A percentile compares a stretch with the other conserved stretches of the same genome.
Conservation (phyloP, 2,797 vertebrate species). For the Acanthiza pusilla region DNA sequence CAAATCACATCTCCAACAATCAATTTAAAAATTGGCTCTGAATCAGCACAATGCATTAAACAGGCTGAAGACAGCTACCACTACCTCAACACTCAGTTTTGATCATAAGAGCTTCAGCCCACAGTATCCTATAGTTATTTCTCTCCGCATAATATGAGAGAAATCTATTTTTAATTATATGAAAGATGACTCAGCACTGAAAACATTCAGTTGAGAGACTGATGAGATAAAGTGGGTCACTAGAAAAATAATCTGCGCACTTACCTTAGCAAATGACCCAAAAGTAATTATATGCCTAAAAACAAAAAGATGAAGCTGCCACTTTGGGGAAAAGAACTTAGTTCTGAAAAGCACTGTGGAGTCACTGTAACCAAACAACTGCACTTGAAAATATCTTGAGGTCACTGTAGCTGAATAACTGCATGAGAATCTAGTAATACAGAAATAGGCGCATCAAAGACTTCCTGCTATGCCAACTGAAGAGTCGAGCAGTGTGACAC, state of each 20-base stretch:
- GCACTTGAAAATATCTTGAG: background rate
- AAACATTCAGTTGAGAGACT: background rate
- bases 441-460: background rate
- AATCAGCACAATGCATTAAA: background rate
- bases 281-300: background rate
- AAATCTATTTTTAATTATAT: slow-evolving; percentile 24
- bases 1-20: background rate
- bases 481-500: background rate
- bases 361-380: background rate
- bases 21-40: background rate
- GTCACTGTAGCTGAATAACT: background rate
- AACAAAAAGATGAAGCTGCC: background rate
- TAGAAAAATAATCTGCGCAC: background rate
- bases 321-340: background rate
- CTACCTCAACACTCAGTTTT: background rate
- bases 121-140: background rate
- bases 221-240: slow-evolving; percentile 21
- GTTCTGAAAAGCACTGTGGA: background rate
- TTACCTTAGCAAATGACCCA: background rate
- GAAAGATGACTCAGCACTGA: slow-evolving; percentile 15
- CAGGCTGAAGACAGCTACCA: background rate
- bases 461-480: background rate
- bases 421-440: background rate
- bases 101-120: background rate
- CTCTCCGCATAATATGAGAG: background rate